These are phyloP conservation scores for Ryuthela nishihirai DNA, from an alignment of 2,888 invertebrate genomes.

Conservation along the genomic window DNA sequence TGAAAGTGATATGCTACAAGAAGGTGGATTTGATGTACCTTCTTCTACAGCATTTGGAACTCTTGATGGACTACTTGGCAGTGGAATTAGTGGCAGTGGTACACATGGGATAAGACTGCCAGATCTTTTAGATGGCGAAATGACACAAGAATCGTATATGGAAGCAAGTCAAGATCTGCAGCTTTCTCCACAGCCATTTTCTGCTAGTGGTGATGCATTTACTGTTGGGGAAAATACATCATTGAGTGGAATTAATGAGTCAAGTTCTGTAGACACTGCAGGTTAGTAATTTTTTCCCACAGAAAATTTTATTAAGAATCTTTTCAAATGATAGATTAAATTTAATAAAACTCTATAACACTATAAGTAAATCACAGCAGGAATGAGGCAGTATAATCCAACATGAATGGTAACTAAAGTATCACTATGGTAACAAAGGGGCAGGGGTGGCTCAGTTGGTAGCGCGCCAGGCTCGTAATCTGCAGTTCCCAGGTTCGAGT, in stretches of 20 bases:
- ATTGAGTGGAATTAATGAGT: constrained; percentile 35
- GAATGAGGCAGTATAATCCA: too few species aligned
- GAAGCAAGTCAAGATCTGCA: constrained; percentile 45
- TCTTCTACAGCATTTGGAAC: constrained; percentile 44
- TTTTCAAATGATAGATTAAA: too few species aligned
- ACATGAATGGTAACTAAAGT: too few species aligned
- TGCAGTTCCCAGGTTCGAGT: too few species aligned
- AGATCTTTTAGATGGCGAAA: constrained; percentile 50
- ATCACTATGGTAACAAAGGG: too few species aligned
- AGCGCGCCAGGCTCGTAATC: too few species aligned
- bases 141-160: constrained; percentile 47
- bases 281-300: too few species aligned
- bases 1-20: constrained; percentile 49
- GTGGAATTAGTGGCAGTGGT: constrained; percentile 44
- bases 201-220: constrained; percentile 42
- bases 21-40: constrained; percentile 49
- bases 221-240: constrained; percentile 41
- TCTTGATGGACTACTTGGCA: constrained; percentile 47
- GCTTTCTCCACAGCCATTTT: constrained; percentile 47
- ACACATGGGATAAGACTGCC: constrained; percentile 44
- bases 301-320: too few species aligned
- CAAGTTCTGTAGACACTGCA: constrained; percentile 7
- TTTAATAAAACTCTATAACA: too few species aligned
- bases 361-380: too few species aligned
- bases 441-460: too few species aligned